Evolutionary conservation across 2,888 invertebrate species (phyloP), one percentile per base, ranked within the genome.

Genomic region (Syritta pipiens): DNA sequence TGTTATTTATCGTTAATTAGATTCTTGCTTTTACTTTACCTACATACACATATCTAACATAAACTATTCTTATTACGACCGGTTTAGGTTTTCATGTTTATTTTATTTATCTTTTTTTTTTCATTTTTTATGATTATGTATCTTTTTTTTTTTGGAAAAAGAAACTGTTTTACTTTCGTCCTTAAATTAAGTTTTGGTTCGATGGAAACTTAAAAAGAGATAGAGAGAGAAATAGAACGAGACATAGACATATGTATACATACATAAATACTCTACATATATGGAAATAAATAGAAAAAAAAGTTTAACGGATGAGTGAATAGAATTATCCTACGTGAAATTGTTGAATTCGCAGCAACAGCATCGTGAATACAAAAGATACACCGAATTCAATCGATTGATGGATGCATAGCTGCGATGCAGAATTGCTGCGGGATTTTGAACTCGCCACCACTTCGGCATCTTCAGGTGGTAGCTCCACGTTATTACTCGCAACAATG

Each of bases 401-500:
- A 20, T 75, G 67, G 28, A 67, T 62, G 30, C 37, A 65, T 20
- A 62, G 49, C 35, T 81, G 83, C 44, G 83, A 81, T 49, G 83
- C 60, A 5, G 85, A 84, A 81, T 87, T 88, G 75, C 88, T 89
- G 82, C 89, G 85, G 40, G 88, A 89, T 76, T 89, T 89, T 42
- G 89, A 89, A 68, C 89, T 89, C 76, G 89, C 89, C n/a, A 89
- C 88, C 63, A 89, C 87, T 82, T 89, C 89, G 75, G 88, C 86
- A 59, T 89, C 89, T 83, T 89, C 89, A 51, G 89, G 86, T 81
- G 86, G 88, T 81, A 87, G 85, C 81, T 88, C 89, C 82, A 85
- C 83, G 81, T 83, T 85, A 71, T 84, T 87, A 84, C 82, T 86
- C 76, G 88, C 88, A 75, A 88, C 88, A 72, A 88, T 93, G 89